Evolutionary conservation across 1,140 invertebrate species (phyloP).

Genomic region (Geopemphigus sp.): DNA sequence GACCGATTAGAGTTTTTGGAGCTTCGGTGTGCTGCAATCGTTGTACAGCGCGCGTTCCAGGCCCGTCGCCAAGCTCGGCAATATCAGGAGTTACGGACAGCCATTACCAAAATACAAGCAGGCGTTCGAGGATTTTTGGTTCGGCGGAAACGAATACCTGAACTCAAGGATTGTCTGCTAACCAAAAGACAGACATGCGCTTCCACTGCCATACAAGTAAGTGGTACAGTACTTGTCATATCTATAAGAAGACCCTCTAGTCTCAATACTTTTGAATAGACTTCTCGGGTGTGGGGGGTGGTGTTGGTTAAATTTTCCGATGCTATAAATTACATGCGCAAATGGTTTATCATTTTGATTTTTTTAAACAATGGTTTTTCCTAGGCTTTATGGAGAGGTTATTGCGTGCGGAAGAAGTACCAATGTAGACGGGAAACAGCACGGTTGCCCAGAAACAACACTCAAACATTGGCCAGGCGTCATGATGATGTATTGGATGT

Average conservation of each 20-base stretch:
- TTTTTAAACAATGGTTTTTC: constrained; percentile 50
- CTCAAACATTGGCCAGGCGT: constrained; percentile 52
- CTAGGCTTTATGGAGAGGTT: constrained; percentile 65
- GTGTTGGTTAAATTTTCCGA: too few relatives aligned
- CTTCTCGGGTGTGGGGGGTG: too few relatives aligned
- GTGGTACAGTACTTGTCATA: neutral
- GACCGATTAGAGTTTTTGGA: constrained; percentile 53
- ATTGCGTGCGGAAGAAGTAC: constrained; percentile 57
- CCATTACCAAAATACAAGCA: constrained; percentile 24
- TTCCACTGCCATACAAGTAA: constrained; percentile 17
- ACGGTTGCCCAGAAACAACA: constrained; percentile 9
- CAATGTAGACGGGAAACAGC: constrained; percentile 46
- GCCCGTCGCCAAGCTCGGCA: constrained; percentile 36
- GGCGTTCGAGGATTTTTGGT: constrained; percentile 23
- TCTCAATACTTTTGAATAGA: too few relatives aligned
- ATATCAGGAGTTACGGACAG: constrained; percentile 53
- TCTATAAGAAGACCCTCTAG: too few relatives aligned
- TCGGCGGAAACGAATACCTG: neutral
- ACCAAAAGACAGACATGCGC: neutral
- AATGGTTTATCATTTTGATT: too few relatives aligned
- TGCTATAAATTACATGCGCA: too few relatives aligned
- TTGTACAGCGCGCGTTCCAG: constrained; percentile 61
- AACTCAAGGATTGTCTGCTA: neutral
- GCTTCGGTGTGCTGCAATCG: constrained; percentile 57
- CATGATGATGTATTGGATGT: neutral